Base-by-base conservation (phyloP, 2,113 vertebrate species). In the Dipodomys spectabilis region DNA sequence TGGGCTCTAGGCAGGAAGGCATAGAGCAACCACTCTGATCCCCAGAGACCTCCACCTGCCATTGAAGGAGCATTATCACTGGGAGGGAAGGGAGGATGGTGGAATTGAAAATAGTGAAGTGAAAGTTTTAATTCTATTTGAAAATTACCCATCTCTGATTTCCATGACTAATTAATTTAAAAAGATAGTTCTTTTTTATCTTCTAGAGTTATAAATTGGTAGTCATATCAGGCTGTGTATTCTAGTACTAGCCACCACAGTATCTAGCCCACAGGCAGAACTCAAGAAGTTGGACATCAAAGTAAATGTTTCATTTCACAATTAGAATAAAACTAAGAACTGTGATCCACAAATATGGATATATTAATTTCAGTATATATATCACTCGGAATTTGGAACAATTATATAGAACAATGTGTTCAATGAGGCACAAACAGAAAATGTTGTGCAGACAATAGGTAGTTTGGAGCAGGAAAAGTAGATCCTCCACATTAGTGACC, bases 11-110 rank as follows among this genome's bases (percentile, higher is more conserved):
- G 67, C 89, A 64, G 79, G 75, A 90, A 78, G 88, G 64, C 1
- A 1, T 4, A 62, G 57, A 60, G 86, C 44, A 74, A 28, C 39
- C n/a, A 3, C 65, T 68, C 19, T 18, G 65, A 44, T 12, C 53
- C 75, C 86, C n/a, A 19, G n/a, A 44, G 53, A 49, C 79, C 32
- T 90, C 75, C 69, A 20, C 73, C 82, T 77, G 88, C 91, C 39
- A 35, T 7, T 0, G 7, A 23, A 53, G 79, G 30, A 35, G 57
- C 3, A 23, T 25, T 13, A 23, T 49, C 57, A 65, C 30, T 1
- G 27, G 32, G 60, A 25, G 45, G 27, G 39, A 28, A 22, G 12
- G n/a, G 23, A 53, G 9, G 67, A 30, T 0, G 53, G 19, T 75
- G 6, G 74, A 78, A 77, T 77, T 30, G 53, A 65, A 16, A n/a